Base-by-base conservation (phyloP, 2,888 invertebrate species). In the Keiferia lycopersicella region DNA sequence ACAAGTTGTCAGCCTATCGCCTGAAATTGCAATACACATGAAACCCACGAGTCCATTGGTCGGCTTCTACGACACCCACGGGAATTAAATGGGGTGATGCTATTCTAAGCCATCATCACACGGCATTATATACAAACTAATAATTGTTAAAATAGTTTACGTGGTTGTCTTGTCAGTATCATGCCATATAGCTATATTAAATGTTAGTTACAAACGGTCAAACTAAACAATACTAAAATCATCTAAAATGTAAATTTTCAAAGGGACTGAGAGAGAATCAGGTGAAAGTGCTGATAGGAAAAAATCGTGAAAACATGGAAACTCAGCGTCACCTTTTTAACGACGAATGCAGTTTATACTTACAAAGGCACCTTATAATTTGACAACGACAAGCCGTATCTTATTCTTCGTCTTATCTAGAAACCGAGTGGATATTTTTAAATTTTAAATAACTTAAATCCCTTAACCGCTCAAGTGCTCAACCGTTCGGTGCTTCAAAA, bases 321-420 rank as follows among this genome's bases (percentile, higher is more conserved):
- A 56, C n/a, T 34, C 56, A 56, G 56, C 56, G 26, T 56, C 56
- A 56, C 56, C 56, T 56, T 30, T 34, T 56, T 39, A 39, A 58
- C 39, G 58, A 20, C 14, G 39, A 39, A 12, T 20, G 18, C 14
- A 20, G 20, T 14, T 48, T 20, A 20, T 58, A 58, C 58, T 58
- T 39, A 58, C 58, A 20, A 39, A 26, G 10, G 58, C 45, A 34
- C 16, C 34, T 50, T 20, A 57, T 50, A 61, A 56, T 63, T 78
- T 83, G 75, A 84, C 75, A 69, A 84, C 75, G 74, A 82, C 68
- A 67, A 84, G 76, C 70, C 77, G 84, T 73, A 83, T 75, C 75
- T 79, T 85, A 78, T 77, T 77, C 80, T 83, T 86, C 73, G 73
- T 64, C 64, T 76, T 65, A 76, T 85, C 87, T 88, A 87, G 26